Evolutionary conservation across 2,113 vertebrate species (phyloP).

Genomic region (Echinops telfairi): DNA sequence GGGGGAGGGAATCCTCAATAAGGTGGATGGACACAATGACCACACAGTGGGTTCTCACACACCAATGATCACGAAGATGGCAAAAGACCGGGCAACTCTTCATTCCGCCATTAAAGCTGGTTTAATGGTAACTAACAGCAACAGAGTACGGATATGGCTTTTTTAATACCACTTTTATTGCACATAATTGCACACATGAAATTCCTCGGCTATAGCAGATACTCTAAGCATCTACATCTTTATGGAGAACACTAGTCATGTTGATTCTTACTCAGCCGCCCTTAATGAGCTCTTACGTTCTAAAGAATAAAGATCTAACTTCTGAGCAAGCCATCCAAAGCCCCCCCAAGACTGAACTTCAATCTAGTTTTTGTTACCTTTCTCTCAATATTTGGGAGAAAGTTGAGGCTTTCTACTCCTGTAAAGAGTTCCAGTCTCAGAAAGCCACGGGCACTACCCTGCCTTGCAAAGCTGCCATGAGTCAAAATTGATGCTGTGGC

Average conservation of each 20-base stretch:
- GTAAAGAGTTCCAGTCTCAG: too few species aligned
- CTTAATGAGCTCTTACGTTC: neutral
- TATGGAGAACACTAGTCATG: neutral
- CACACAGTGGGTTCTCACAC: neutral
- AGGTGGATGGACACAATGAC: neutral
- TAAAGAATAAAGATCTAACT: neutral
- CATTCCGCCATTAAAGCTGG: neutral
- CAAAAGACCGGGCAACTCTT: neutral
- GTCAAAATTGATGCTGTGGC: too few species aligned
- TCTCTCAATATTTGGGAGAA: too few species aligned
- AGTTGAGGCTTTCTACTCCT: too few species aligned
- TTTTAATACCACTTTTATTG: rapidly evolving
- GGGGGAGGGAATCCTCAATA: neutral
- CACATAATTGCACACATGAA: neutral
- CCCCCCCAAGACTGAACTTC: neutral
- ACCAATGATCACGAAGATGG: neutral
- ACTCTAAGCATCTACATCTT: neutral
- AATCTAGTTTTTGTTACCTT: neutral
- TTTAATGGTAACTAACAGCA: neutral
- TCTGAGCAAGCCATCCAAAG: neutral
- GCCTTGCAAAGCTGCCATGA: too few species aligned
- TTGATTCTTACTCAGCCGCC: neutral
- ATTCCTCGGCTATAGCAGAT: neutral
- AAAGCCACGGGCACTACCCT: too few species aligned
- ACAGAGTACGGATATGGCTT: neutral